Conservation (phyloP, 2,888 invertebrate species). For the Theodoxus fluviatilis region DNA sequence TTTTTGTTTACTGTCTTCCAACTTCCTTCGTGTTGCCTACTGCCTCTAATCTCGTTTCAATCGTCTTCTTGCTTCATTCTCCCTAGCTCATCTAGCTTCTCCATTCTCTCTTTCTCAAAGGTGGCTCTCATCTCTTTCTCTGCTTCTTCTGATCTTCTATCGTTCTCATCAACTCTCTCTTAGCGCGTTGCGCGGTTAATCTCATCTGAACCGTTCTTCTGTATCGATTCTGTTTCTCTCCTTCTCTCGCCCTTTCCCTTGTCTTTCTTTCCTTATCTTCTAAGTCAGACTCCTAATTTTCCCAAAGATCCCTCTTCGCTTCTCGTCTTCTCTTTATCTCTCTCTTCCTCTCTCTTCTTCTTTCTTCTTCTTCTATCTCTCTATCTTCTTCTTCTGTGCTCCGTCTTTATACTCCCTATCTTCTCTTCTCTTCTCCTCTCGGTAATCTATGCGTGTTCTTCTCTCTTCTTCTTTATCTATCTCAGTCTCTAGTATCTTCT, state of each 20-base stretch:
- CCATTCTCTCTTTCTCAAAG: neutral
- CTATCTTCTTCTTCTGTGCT: neutral
- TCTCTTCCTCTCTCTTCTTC: neutral
- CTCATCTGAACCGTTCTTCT: neutral
- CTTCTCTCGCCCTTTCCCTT: neutral
- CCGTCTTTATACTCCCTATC: neutral
- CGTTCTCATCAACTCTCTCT: neutral
- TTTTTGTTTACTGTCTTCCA: neutral
- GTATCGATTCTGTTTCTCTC: neutral
- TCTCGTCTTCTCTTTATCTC: slow-evolving; percentile 1
- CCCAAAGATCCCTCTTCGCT: neutral
- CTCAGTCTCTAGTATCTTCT: neutral
- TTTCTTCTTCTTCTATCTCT: neutral
- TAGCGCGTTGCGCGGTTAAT: neutral
- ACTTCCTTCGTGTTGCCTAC: too few relatives aligned
- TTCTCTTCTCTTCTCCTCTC: neutral
- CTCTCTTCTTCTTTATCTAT: neutral
- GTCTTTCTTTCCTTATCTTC: neutral
- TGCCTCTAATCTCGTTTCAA: neutral
- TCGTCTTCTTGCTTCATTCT: neutral
- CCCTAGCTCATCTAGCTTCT: neutral
- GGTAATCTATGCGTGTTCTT: neutral
- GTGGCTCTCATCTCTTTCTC: neutral
- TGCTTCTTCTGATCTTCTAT: neutral
- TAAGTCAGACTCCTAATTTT: slow-evolving; percentile 10